These are phyloP conservation scores for Ischnura elegans DNA, from an alignment of 2,888 invertebrate species.

Conservation along the genomic window DNA sequence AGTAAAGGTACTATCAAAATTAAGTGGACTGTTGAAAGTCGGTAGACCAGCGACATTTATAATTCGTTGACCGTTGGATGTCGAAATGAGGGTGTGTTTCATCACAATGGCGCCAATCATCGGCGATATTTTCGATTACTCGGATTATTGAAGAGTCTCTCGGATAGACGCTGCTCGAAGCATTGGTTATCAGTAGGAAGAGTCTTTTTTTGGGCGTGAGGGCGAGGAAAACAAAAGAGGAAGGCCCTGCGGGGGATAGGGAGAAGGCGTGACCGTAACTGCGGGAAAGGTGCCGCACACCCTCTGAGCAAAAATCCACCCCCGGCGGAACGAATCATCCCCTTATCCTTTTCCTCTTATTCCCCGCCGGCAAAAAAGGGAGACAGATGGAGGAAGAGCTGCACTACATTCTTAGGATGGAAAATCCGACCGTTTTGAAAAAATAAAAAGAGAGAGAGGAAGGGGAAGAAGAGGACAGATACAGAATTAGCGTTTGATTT, in stretches of 20 bases:
- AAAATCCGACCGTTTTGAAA: constrained; percentile 15
- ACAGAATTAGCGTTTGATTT: constrained; percentile 56
- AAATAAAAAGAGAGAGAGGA: background rate
- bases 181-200: background rate
- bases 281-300: background rate
- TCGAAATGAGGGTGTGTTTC: no score
- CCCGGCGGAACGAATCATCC: background rate
- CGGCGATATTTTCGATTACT: no score
- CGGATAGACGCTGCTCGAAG: no score
- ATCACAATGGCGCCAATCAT: no score
- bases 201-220: background rate
- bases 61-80: no score
- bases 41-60: no score
- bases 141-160: no score
- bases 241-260: background rate
- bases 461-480: constrained; percentile 20
- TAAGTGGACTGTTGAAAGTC: no score
- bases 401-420: constrained; percentile 9
- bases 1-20: no score
- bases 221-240: background rate
- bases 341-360: background rate
- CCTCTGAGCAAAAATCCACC: background rate
- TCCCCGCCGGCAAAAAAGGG: background rate
- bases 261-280: background rate
- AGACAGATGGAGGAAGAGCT: background rate